These are phyloP conservation scores for Babyrousa celebensis DNA, from an alignment of 2,797 vertebrate genomes.

Conservation along the genomic window DNA sequence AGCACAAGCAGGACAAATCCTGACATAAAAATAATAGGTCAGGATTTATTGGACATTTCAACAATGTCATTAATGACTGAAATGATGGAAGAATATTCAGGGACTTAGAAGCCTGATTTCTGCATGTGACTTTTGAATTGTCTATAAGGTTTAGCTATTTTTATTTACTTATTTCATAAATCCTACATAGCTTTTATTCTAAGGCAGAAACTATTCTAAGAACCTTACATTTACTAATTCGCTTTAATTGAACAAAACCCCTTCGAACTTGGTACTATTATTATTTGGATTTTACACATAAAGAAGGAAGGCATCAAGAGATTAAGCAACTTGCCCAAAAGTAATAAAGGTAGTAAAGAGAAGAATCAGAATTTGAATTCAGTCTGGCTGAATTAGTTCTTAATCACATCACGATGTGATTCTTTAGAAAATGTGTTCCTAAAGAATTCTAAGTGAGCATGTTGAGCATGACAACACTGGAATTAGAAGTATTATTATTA, in stretches of 20 bases:
- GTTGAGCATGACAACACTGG: not conserved
- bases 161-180: slow-evolving; percentile 46
- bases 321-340: not conserved
- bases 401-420: not conserved
- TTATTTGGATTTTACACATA: not conserved
- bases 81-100: slow-evolving; percentile 49
- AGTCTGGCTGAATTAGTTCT: not conserved
- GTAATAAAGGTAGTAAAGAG: not conserved
- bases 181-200: not conserved
- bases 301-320: not conserved
- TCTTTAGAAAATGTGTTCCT: not conserved
- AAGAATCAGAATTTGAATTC: not conserved
- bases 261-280: not conserved
- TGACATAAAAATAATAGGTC: slow-evolving; percentile 76
- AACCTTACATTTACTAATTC: not conserved
- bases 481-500: not conserved
- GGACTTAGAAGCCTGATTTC: slow-evolving; percentile 7
- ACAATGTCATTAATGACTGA: slow-evolving; percentile 62
- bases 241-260: not conserved
- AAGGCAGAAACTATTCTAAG: not conserved
- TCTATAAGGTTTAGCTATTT: not conserved
- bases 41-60: slow-evolving; percentile 69
- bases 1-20: slow-evolving; percentile 57
- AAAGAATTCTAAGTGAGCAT: not conserved
- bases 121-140: not conserved